A percentile compares a stretch with the other conserved stretches of the same genome.
Conservation (phyloP, 1,140 invertebrate species). For the Batillaria attramentaria region DNA sequence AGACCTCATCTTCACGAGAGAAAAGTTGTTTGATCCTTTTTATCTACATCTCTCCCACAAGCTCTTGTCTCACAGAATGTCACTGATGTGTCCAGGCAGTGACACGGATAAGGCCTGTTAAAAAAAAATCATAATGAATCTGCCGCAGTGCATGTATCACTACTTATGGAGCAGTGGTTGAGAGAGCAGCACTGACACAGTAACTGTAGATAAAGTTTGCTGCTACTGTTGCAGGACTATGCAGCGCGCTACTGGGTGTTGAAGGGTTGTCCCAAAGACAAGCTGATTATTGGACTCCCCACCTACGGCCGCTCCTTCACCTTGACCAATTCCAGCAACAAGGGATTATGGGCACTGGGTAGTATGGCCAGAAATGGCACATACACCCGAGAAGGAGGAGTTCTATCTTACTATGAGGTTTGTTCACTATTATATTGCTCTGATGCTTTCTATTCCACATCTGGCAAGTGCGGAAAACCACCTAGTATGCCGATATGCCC, state of each 20-base stretch:
- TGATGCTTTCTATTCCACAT: not conserved
- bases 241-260: constrained; percentile 47
- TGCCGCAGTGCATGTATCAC: too few species aligned
- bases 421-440: not conserved
- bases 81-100: too few species aligned
- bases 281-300: constrained; percentile 95
- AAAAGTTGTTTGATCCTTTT: too few species aligned
- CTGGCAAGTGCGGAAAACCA: not conserved
- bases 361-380: constrained; percentile 71
- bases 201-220: too few species aligned
- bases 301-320: constrained; percentile 48
- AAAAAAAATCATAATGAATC: too few species aligned
- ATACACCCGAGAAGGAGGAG: constrained; percentile 90
- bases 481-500: not conserved
- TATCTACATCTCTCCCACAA: too few species aligned
- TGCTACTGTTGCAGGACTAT: too few species aligned
- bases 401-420: constrained; percentile 93
- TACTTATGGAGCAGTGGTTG: too few species aligned
- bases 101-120: too few species aligned
- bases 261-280: constrained; percentile 92
- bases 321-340: constrained; percentile 22
- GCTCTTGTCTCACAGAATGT: too few species aligned
- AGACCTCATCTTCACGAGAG: too few species aligned
- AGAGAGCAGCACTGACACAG: too few species aligned
- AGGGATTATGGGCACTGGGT: constrained; percentile 23